These are phyloP conservation scores for Lagocephalus sceleratus DNA, from an alignment of 2,797 vertebrate species.

Conservation along the genomic window DNA sequence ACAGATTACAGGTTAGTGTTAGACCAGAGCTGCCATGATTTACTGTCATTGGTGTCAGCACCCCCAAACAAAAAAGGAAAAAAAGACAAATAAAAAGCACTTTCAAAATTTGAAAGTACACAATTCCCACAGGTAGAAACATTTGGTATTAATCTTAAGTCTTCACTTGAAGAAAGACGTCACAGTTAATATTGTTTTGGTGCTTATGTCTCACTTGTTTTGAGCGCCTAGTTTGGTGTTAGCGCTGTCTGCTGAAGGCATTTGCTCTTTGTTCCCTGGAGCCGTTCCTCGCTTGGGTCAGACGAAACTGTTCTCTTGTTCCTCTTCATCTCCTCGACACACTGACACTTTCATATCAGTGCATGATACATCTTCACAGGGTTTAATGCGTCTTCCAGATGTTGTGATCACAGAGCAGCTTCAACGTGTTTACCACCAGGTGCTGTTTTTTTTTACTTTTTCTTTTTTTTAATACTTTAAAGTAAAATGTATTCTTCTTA, in stretches of 20 bases:
- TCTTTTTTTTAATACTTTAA: not conserved
- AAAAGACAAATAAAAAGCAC: no score
- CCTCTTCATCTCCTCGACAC: slow-evolving; percentile 41
- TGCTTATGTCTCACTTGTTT: not conserved
- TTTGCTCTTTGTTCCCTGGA: slow-evolving; percentile 58
- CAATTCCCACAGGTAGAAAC: not conserved
- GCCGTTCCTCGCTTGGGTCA: slow-evolving; percentile 60
- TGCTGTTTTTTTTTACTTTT: slow-evolving; percentile 9
- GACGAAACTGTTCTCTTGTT: slow-evolving; percentile 45
- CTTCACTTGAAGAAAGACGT: not conserved
- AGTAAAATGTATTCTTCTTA: slow-evolving; percentile 17
- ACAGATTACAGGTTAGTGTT: slow-evolving; percentile 49
- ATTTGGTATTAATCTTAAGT: not conserved
- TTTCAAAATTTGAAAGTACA: not conserved
- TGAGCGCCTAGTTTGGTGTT: not conserved
- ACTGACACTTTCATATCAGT: slow-evolving; percentile 44
- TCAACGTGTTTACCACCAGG: slow-evolving; percentile 5
- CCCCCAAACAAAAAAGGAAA: not conserved
- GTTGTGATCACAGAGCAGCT: slow-evolving; percentile 33
- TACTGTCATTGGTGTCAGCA: slow-evolving; percentile 7
- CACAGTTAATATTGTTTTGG: slow-evolving; percentile 5
- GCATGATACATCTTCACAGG: slow-evolving; percentile 29
- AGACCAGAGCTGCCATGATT: slow-evolving; percentile 16
- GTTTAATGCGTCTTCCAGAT: slow-evolving; percentile 67
- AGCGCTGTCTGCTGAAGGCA: slow-evolving; percentile 31